A percentile compares a stretch with the other conserved stretches of the same genome.
Evolutionary conservation across 2,797 vertebrate genomes (phyloP).

Genomic region (Xenopus petersii): DNA sequence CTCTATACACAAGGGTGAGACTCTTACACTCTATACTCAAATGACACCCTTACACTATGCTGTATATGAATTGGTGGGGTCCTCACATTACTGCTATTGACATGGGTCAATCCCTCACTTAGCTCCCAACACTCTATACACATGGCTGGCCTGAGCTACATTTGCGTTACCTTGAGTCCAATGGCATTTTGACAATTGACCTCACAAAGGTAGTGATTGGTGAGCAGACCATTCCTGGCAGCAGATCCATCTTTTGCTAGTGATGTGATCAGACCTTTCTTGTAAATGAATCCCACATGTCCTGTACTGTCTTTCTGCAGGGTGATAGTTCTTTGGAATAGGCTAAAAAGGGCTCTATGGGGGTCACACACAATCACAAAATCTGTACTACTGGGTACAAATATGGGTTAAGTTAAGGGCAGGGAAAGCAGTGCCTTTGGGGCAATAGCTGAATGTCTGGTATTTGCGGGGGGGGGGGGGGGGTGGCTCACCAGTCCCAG

Average conservation of each 20-base stretch:
- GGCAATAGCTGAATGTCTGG: too few species aligned
- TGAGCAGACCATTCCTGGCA: slow-evolving; percentile 84
- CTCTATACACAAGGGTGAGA: too few species aligned
- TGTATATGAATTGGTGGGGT: too few species aligned
- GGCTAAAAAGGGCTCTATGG: slow-evolving; percentile 46
- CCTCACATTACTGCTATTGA: neutral
- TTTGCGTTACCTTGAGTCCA: slow-evolving; percentile 81
- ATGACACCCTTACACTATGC: too few species aligned
- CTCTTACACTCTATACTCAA: too few species aligned
- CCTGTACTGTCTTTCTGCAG: slow-evolving; percentile 92
- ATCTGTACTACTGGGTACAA: too few species aligned
- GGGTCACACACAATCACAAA: neutral
- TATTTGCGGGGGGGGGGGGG: too few species aligned
- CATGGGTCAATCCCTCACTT: neutral
- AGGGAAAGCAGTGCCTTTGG: too few species aligned
- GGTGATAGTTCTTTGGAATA: slow-evolving; percentile 88
- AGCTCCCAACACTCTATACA: neutral
- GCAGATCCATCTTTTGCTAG: slow-evolving; percentile 88
- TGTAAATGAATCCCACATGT: slow-evolving; percentile 83
- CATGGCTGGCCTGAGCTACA: too few species aligned
- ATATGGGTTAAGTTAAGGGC: too few species aligned
- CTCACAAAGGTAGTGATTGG: slow-evolving; percentile 88
- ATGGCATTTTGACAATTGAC: slow-evolving; percentile 93
- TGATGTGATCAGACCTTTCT: slow-evolving; percentile 84
- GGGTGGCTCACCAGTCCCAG: slow-evolving; percentile 82